Conservation (phyloP, 2,113 vertebrate genomes). For the Nerophis lumbriciformis region DNA sequence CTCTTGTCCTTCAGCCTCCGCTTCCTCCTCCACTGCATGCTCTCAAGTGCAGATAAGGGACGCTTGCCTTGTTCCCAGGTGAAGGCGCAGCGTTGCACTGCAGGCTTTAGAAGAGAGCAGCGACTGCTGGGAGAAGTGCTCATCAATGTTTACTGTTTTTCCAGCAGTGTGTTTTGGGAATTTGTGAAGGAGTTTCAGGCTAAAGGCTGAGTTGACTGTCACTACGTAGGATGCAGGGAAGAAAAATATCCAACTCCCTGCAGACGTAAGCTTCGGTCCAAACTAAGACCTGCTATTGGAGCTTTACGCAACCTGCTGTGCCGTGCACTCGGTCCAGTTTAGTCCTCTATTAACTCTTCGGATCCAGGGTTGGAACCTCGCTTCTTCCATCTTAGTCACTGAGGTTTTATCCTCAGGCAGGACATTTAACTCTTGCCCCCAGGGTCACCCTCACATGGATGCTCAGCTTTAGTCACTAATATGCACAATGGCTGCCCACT, state of each 20-base stretch:
- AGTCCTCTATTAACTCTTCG: slow-evolving; percentile 40
- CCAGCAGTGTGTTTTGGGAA: slow-evolving; percentile 47
- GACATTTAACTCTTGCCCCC: too few species aligned
- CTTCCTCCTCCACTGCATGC: slow-evolving; percentile 19
- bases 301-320: slow-evolving; percentile 41
- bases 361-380: too few species aligned
- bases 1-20: slow-evolving; percentile 34
- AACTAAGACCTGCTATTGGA: slow-evolving; percentile 58
- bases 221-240: slow-evolving; percentile 40
- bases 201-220: slow-evolving; percentile 52
- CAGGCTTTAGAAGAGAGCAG: slow-evolving; percentile 36
- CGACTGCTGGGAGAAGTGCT: slow-evolving; percentile 15
- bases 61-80: slow-evolving; percentile 33
- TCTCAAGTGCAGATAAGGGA: slow-evolving; percentile 38
- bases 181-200: slow-evolving; percentile 33
- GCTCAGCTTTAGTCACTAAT: too few species aligned
- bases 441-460: too few species aligned
- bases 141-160: slow-evolving; percentile 49
- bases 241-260: slow-evolving; percentile 35
- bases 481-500: too few species aligned
- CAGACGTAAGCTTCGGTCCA: slow-evolving; percentile 39
- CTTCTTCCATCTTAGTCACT: too few species aligned
- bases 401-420: too few species aligned
- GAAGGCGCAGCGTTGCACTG: slow-evolving; percentile 36
- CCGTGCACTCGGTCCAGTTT: slow-evolving; percentile 39